Evolutionary conservation across 2,113 vertebrate genomes (phyloP).

Genomic region (Heterotis niloticus): DNA sequence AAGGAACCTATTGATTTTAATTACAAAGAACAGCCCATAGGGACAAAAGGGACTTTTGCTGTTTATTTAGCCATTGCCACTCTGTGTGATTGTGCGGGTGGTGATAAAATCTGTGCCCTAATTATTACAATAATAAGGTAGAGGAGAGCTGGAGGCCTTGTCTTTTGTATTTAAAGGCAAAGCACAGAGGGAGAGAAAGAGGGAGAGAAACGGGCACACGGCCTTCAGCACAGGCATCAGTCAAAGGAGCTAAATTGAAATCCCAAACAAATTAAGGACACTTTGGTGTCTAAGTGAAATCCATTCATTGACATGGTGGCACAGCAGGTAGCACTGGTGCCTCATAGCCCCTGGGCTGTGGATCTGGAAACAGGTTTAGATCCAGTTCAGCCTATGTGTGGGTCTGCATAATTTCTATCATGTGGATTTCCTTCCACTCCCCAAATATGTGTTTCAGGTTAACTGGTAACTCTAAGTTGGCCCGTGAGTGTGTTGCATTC

Average conservation of each 20-base stretch:
- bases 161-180: conserved; percentile 65
- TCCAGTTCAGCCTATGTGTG: too few species aligned
- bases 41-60: conserved; percentile 85
- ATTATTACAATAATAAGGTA: conserved; percentile 89
- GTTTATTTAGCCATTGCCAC: conserved; percentile 82
- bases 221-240: background rate
- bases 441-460: too few species aligned
- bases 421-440: too few species aligned
- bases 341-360: too few species aligned
- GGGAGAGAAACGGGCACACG: conserved; percentile 23
- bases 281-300: conserved; percentile 7
- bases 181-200: conserved; percentile 17
- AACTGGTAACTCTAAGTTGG: too few species aligned
- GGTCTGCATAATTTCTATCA: too few species aligned
- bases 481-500: too few species aligned
- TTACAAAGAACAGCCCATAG: conserved; percentile 89
- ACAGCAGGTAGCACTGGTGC: background rate
- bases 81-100: conserved; percentile 80
- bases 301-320: background rate
- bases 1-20: conserved; percentile 99
- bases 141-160: conserved; percentile 71
- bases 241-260: conserved; percentile 13
- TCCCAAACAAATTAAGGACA: conserved; percentile 13
- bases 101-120: conserved; percentile 90
- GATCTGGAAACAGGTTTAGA: too few species aligned